Evolutionary conservation across 2,888 invertebrate genomes (phyloP), one percentile per base, ranked within the genome.

Genomic region (Aproaerema taeniolella): DNA sequence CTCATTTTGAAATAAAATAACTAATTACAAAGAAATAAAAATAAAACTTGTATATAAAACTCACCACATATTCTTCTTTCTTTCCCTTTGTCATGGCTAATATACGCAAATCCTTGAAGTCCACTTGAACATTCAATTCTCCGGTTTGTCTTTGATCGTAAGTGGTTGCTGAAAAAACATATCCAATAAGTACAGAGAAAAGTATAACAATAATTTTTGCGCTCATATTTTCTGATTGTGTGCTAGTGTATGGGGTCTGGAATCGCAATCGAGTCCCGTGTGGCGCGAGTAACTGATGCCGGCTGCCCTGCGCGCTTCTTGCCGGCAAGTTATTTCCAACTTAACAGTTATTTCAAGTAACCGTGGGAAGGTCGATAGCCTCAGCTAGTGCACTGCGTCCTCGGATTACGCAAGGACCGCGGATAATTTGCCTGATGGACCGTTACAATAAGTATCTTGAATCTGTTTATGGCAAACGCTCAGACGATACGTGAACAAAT

Each of bases 71-170:
- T 57, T 89, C 89, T 45, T 89, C 90, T 53, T 88, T 75, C 26
- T 88, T 87, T 26, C 89, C 89, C 53, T 90, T 89, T 47, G 92
- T 61, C 24, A 93, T 65, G 5, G 92, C 93, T 55, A 94, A 88
- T 55, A 95, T 89, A 59, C 92, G 90, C 47, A 95, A 87, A 73
- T 94, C 92, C 77, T 94, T 94, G 48, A 95, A 79, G 70, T 92
- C 92, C 47, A 95, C 86, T 63, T 93, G 93, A 50, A 95, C 91
- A 72, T 95, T 95, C 52, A 92, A 88, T 53, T 93, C 91, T 12
- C 95, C 95, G 2, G 89, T 90, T 78, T 95, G 95, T 31, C 92
- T 89, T 71, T 95, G 94, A 70, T 95, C 93, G 71, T 70, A 68
- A 33, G 58, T 59, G 7, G 66, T 41, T 12, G 59, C 62, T 1